Base-by-base conservation (phyloP, 2,888 invertebrate genomes). In the Phasia obesa region DNA sequence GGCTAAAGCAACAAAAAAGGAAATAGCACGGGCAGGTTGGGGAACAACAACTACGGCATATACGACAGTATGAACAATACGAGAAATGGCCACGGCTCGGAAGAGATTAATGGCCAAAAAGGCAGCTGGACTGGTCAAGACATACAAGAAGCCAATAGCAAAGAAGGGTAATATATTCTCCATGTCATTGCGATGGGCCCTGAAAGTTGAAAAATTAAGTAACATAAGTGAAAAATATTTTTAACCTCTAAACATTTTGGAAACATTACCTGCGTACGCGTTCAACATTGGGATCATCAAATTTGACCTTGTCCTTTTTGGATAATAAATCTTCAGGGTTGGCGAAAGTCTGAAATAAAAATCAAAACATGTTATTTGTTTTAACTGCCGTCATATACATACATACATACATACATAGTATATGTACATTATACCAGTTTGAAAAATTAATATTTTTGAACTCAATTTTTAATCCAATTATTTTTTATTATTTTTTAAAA, bases 121-220 rank as follows among this genome's bases (percentile, higher is more conserved):
- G 4, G 90, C 86, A 25, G 87, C 86, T 5, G 94, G 94, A 57
- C 92, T 90, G 0, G 92, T 93, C 75, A 92, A 84, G 0, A 92
- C 89, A 87, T 93, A 94, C 13, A 93, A 88, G 1, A 92, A 88
- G 9, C 93, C 93, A 79, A 93, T 87, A 25, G 92, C 85, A 35
- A 93, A 90, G 87, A 93, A 94, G 5, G 93, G 91, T 3, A 93
- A 87, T 82, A 94, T 93, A 88, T 94, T 94, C 88, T 94, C 94
- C 86, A 94, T 86, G 88, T 94, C 94, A 86, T 94, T 94, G 84
- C 92, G 91, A 86, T 94, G 94, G 5, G 93, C 93, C 85, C 94
- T 93, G 89, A 88, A 49, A 89, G 17, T 17, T 21, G n/a, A 73
- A 23, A 11, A 15, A 38, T 2, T n/a, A 17, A 57, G 77, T 19